Conservation (phyloP, 2,797 vertebrate genomes). For the Mormyrops boulengeri region DNA sequence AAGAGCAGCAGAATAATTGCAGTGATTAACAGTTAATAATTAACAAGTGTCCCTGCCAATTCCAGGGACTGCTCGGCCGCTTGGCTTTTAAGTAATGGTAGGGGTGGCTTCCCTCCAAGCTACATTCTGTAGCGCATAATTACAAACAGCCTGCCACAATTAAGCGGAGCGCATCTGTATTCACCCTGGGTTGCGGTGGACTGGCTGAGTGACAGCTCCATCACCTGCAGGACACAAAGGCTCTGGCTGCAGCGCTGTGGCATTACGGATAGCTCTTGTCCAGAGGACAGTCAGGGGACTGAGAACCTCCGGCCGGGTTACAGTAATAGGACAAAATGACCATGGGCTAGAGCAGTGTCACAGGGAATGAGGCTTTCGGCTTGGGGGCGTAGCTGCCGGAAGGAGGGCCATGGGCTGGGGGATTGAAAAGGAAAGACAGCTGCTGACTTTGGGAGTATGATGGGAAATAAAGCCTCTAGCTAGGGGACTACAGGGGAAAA, state of each 20-base stretch:
- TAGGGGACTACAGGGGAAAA: not conserved
- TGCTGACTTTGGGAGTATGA: not conserved
- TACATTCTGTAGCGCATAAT: conserved; percentile 35
- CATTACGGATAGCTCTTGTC: not conserved
- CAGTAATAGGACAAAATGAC: not conserved
- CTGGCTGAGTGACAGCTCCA: conserved; percentile 25
- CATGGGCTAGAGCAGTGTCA: not conserved
- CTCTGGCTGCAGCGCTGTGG: not conserved
- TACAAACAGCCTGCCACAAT: conserved; percentile 38
- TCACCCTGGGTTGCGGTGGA: conserved; percentile 18
- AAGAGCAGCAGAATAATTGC: conserved; percentile 30
- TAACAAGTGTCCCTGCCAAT: conserved; percentile 25
- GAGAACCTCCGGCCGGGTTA: not conserved
- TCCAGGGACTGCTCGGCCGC: conserved; percentile 14
- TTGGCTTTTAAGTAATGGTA: conserved; percentile 21
- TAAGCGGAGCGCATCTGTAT: conserved; percentile 36
- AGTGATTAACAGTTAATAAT: conserved; percentile 42
- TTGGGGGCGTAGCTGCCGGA: not conserved
- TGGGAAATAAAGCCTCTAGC: not conserved
- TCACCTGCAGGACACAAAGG: conserved; percentile 12
- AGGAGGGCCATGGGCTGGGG: not conserved
- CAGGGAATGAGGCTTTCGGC: not conserved
- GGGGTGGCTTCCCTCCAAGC: conserved; percentile 18
- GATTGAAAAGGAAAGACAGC: not conserved
- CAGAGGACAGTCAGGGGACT: not conserved